Evolutionary conservation across 2,113 vertebrate species (phyloP).

Genomic region (Chloroceryle aenea): DNA sequence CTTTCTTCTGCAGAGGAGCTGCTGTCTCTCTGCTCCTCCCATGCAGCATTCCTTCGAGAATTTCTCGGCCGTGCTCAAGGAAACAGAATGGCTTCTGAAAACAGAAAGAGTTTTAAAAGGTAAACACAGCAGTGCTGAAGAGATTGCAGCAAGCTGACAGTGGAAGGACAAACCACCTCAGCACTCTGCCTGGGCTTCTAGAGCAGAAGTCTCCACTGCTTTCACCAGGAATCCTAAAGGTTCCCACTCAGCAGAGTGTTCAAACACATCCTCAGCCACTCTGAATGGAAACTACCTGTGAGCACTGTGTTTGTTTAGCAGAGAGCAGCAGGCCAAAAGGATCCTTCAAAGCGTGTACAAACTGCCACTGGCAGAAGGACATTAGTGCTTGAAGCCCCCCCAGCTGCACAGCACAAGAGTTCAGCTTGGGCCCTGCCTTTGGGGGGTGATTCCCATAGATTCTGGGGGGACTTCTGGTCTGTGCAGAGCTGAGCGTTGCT

Average conservation of each 20-base stretch:
- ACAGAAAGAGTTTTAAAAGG: not conserved
- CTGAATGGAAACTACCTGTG: not conserved
- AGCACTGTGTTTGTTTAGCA: not conserved
- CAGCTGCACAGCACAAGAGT: not conserved
- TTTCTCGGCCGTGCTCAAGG: not conserved
- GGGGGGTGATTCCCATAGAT: not conserved
- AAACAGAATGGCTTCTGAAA: not conserved
- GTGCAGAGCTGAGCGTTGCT: not conserved
- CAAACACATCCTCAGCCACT: not conserved
- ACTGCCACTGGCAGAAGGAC: not conserved
- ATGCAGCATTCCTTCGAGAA: not conserved
- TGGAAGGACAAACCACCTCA: not conserved
- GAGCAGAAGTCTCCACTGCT: not conserved
- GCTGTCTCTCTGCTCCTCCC: not conserved
- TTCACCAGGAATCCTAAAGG: not conserved
- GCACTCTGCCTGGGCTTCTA: not conserved
- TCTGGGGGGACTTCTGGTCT: not conserved
- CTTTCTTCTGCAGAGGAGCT: not conserved
- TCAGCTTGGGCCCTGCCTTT: not conserved
- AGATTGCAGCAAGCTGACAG: not conserved
- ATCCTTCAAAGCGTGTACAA: not conserved
- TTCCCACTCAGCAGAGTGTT: not conserved
- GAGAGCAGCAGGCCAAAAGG: not conserved
- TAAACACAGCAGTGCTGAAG: not conserved
- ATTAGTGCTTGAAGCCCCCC: not conserved